These are phyloP conservation scores for Plagodis dolabraria DNA, from an alignment of 2,888 invertebrate species.

Conservation along the genomic window DNA sequence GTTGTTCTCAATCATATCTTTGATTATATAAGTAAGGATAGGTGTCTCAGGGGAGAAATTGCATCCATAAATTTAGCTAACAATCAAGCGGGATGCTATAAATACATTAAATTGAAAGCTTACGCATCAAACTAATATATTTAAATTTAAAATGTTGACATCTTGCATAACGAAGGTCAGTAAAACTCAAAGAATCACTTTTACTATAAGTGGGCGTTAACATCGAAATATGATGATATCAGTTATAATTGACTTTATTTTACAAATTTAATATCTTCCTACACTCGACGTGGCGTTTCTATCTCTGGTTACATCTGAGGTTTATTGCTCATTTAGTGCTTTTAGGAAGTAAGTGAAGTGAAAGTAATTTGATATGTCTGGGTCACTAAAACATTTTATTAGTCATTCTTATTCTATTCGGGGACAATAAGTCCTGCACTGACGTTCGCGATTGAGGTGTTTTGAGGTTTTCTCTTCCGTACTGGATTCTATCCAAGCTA, in stretches of 20 bases:
- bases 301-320: constrained; percentile 28
- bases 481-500: too few relatives aligned
- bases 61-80: not conserved
- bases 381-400: too few relatives aligned
- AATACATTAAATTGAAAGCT: constrained; percentile 21
- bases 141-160: constrained; percentile 20
- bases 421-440: too few relatives aligned
- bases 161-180: constrained; percentile 23
- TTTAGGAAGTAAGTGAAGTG: constrained; percentile 17
- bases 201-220: constrained; percentile 28
- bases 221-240: constrained; percentile 30
- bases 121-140: constrained; percentile 12
- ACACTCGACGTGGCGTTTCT: constrained; percentile 31
- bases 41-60: too few relatives aligned
- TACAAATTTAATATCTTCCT: constrained; percentile 38
- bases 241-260: constrained; percentile 36
- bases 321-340: constrained; percentile 30
- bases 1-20: too few relatives aligned
- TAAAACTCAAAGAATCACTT: constrained; percentile 14
- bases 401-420: too few relatives aligned
- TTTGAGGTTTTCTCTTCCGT: too few relatives aligned
- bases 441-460: too few relatives aligned
- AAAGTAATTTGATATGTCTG: constrained; percentile 26
- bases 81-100: constrained; percentile 5
- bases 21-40: too few relatives aligned